phyloP scores from a whole-genome alignment of 2,797 vertebrate genomes.

The Anisognathus igniventris region DNA sequence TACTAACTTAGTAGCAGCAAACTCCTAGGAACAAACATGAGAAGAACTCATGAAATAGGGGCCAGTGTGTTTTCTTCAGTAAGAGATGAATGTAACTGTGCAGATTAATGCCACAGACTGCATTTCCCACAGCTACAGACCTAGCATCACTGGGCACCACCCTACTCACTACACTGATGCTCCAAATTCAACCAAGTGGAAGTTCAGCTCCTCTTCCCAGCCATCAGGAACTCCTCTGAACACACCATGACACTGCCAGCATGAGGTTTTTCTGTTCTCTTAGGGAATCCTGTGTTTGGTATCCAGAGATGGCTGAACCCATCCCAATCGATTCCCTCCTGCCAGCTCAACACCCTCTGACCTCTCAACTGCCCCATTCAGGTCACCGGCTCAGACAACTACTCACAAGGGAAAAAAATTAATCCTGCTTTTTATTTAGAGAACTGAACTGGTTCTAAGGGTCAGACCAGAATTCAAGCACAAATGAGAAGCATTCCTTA shows the following conservation, averaged over 20 bases:
- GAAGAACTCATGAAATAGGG: neutral
- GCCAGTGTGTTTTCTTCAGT: neutral
- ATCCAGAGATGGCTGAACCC: neutral
- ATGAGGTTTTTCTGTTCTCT: neutral
- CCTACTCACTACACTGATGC: neutral
- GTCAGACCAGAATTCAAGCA: neutral
- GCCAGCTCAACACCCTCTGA: neutral
- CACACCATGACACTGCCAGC: neutral
- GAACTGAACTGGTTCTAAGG: neutral
- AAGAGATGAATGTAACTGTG: neutral
- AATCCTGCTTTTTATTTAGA: neutral
- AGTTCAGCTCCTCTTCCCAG: neutral
- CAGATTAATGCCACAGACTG: neutral
- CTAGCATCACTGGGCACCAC: neutral
- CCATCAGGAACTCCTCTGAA: neutral
- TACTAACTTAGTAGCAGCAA: neutral
- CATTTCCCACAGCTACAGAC: neutral
- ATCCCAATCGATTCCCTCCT: neutral
- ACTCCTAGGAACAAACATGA: neutral
- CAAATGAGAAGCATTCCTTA: neutral
- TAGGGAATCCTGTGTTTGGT: neutral
- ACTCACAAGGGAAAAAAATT: neutral
- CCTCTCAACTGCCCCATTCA: neutral
- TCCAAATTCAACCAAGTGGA: neutral
- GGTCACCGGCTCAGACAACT: neutral